A percentile compares a stretch with the other conserved stretches of the same genome.
phyloP scores from a whole-genome alignment of 2,113 vertebrate species.

The Cyphomyrus plagiostoma region DNA sequence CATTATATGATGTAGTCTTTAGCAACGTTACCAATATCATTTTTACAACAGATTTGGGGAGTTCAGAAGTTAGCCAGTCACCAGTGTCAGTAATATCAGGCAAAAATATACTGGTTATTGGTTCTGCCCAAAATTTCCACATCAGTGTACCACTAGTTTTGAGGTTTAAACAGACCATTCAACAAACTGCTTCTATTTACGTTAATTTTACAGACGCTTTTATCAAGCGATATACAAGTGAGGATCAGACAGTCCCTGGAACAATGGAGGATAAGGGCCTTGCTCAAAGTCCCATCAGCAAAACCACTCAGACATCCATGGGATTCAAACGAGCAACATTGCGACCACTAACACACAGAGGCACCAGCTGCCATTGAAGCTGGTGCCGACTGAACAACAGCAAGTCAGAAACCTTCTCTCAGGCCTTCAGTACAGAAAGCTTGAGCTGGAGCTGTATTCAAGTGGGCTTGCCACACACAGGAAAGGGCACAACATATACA shows the following conservation, averaged over 20 bases:
- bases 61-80: not conserved
- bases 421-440: not conserved
- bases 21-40: not conserved
- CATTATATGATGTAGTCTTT: not conserved
- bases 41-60: not conserved
- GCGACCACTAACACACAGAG: not conserved
- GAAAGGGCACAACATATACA: not conserved
- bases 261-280: not conserved
- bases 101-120: not conserved
- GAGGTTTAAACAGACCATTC: not conserved
- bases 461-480: not conserved
- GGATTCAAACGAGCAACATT: not conserved
- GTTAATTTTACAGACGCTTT: not conserved
- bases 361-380: not conserved
- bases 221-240: not conserved
- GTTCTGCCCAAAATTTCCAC: not conserved
- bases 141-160: not conserved
- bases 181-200: not conserved
- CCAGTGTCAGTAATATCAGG: not conserved
- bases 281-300: not conserved
- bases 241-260: not conserved
- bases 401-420: not conserved
- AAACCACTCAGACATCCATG: not conserved
- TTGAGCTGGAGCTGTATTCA: not conserved
- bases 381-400: not conserved